Conservation (phyloP, 2,797 vertebrate genomes). For the Hippoglossus hippoglossus region DNA sequence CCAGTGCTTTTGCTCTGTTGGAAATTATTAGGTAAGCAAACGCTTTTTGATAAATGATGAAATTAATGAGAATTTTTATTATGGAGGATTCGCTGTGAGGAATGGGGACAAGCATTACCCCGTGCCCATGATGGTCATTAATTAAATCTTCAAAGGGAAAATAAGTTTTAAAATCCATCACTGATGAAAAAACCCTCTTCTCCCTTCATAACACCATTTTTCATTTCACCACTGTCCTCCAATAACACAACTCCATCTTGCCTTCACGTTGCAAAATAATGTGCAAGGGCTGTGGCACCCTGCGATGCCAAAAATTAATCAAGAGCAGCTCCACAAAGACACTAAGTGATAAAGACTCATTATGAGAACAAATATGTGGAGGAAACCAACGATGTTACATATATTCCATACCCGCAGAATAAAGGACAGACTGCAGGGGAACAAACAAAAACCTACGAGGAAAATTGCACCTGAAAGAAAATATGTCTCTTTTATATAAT, state of each 20-base stretch:
- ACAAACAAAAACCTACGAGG: too few species aligned
- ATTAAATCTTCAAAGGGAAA: conserved; percentile 33
- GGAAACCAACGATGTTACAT: too few species aligned
- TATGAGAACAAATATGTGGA: too few species aligned
- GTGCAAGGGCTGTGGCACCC: background rate
- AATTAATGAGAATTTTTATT: conserved; percentile 27
- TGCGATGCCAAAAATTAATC: background rate
- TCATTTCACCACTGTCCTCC: background rate
- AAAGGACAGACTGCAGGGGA: too few species aligned
- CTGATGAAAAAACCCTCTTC: background rate
- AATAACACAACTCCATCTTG: background rate
- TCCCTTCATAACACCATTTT: background rate
- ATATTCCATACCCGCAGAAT: too few species aligned
- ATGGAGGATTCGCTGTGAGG: background rate
- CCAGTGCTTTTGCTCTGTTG: background rate
- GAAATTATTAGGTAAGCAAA: background rate
- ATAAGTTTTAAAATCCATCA: conserved; percentile 11
- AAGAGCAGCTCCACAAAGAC: background rate
- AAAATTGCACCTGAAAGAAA: background rate
- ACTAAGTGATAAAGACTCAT: too few species aligned
- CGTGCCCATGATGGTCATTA: background rate
- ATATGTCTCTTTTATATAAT: background rate
- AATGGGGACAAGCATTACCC: background rate
- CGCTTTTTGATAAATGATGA: conserved; percentile 20
- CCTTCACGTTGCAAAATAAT: background rate